These are phyloP conservation scores for Formica selysi DNA, from an alignment of 1,140 invertebrate genomes.

Conservation along the genomic window DNA sequence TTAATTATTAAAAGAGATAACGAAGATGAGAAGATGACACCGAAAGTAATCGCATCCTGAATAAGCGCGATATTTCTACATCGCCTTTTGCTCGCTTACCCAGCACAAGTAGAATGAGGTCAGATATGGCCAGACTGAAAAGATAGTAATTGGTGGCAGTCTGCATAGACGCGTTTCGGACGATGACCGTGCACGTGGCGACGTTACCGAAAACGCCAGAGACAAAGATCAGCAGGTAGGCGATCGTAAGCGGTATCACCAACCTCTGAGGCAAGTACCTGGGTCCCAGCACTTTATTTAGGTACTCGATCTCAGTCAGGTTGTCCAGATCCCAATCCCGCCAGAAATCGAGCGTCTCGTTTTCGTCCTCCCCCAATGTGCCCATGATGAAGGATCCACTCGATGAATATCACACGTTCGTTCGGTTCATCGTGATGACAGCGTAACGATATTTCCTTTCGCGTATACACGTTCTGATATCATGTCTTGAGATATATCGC, in stretches of 20 bases:
- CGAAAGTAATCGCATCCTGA: neutral
- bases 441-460: neutral
- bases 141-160: slow-evolving; percentile 97
- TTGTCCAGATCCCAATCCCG: slow-evolving; percentile 71
- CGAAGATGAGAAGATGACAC: neutral
- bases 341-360: slow-evolving; percentile 62
- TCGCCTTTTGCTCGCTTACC: slow-evolving; percentile 86
- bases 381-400: slow-evolving; percentile 30
- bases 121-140: slow-evolving; percentile 94
- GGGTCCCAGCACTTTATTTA: slow-evolving; percentile 82
- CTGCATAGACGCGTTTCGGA: slow-evolving; percentile 93
- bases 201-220: slow-evolving; percentile 95
- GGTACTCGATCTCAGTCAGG: slow-evolving; percentile 82
- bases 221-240: slow-evolving; percentile 93
- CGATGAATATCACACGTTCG: neutral
- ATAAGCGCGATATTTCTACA: neutral
- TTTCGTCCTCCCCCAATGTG: slow-evolving; percentile 7
- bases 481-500: slow-evolving; percentile 21
- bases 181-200: slow-evolving; percentile 95
- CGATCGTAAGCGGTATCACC: slow-evolving; percentile 89
- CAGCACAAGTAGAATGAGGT: slow-evolving; percentile 91
- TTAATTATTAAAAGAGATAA: neutral
- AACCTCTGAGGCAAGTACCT: slow-evolving; percentile 84
- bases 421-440: neutral
- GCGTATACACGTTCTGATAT: slow-evolving; percentile 23